A percentile compares a stretch with the other conserved stretches of the same genome.
Evolutionary conservation across 2,113 vertebrate genomes (phyloP).

Genomic region (Phalacrocorax pelagicus): DNA sequence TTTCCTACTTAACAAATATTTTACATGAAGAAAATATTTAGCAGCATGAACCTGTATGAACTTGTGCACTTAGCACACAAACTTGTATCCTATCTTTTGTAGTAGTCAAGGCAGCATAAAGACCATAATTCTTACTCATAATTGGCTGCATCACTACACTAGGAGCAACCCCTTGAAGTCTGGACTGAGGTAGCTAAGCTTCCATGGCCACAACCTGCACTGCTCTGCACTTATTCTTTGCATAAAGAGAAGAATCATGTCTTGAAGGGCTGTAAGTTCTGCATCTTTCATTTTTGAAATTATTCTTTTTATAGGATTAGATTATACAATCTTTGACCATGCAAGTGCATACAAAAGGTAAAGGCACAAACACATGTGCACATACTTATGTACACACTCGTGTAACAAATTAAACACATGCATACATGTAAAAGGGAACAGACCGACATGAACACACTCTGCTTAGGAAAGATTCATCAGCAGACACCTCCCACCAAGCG

Average conservation of each 20-base stretch:
- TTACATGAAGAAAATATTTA: neutral
- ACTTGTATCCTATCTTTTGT: neutral
- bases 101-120: neutral
- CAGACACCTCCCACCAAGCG: conserved; percentile 31
- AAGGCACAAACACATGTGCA: neutral
- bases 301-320: neutral
- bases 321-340: neutral
- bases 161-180: neutral
- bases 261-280: neutral
- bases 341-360: neutral
- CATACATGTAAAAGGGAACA: neutral
- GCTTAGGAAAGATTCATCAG: neutral
- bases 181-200: neutral
- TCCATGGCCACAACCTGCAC: neutral
- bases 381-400: fast-evolving
- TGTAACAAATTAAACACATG: neutral
- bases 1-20: neutral
- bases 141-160: neutral
- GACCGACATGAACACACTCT: neutral
- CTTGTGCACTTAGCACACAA: neutral
- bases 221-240: neutral
- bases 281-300: neutral
- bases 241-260: neutral
- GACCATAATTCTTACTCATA: neutral
- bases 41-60: neutral